phyloP scores from a whole-genome alignment of 2,113 vertebrate species.

The Pelusios castaneus region DNA sequence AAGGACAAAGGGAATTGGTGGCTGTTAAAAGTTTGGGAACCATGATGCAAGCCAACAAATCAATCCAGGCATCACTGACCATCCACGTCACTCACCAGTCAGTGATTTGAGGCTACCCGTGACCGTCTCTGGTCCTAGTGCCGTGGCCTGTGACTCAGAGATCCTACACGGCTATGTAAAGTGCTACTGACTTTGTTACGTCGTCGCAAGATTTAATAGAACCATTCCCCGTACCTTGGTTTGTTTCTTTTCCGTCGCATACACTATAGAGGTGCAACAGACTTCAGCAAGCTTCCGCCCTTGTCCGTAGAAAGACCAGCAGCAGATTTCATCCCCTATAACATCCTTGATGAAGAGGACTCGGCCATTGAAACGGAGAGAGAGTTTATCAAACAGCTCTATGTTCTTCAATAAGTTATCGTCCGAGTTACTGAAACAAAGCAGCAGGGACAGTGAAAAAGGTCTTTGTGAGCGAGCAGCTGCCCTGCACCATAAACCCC shows the following conservation, averaged over 20 bases:
- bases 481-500: neutral
- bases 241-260: conserved; percentile 91
- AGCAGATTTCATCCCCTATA: conserved; percentile 94
- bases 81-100: neutral
- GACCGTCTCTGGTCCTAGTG: neutral
- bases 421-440: conserved; percentile 89
- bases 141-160: neutral
- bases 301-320: conserved; percentile 92
- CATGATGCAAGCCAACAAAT: neutral
- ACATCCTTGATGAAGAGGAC: conserved; percentile 97
- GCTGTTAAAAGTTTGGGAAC: neutral
- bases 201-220: rapidly evolving
- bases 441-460: neutral
- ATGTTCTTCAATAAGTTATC: conserved; percentile 97
- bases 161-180: neutral
- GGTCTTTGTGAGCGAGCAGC: neutral
- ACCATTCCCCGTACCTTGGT: conserved; percentile 80
- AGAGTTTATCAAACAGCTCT: conserved; percentile 95
- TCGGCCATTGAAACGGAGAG: conserved; percentile 87
- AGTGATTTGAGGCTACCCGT: rapidly evolving
- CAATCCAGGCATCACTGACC: neutral
- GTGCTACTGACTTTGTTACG: neutral
- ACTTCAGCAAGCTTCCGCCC: conserved; percentile 88
- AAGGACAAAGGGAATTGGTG: neutral
- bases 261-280: conserved; percentile 92